Evolutionary conservation across 2,113 vertebrate species (phyloP).

Genomic region (Balaeniceps rex): DNA sequence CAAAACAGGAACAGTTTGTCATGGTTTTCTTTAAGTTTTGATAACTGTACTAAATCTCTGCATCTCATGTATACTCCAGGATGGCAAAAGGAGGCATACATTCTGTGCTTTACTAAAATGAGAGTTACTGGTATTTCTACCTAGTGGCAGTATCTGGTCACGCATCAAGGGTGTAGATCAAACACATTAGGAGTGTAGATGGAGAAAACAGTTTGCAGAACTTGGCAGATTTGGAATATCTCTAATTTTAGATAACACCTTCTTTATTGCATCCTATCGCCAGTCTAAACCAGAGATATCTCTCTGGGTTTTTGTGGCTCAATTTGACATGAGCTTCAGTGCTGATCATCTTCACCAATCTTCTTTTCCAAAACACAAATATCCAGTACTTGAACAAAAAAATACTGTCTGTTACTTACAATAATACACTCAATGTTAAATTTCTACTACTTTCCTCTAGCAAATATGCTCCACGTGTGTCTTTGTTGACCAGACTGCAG

Average conservation of each 20-base stretch:
- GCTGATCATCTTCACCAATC: not conserved
- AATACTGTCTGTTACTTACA: not conserved
- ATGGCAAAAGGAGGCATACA: not conserved
- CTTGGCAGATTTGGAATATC: not conserved
- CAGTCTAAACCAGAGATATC: not conserved
- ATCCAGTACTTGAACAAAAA: not conserved
- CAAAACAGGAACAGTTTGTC: conserved; percentile 16
- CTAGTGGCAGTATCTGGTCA: not conserved
- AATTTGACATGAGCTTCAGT: not conserved
- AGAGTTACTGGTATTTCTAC: not conserved
- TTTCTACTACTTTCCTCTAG: not conserved
- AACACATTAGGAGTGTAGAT: not conserved
- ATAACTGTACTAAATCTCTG: not conserved
- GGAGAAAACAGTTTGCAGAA: not conserved
- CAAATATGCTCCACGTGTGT: accelerated
- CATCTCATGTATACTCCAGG: not conserved
- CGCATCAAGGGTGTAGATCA: not conserved
- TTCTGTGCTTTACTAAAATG: not conserved
- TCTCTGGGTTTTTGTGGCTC: not conserved
- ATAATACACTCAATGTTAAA: not conserved
- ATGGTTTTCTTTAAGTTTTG: not conserved
- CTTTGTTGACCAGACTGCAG: not conserved
- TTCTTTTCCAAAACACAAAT: not conserved
- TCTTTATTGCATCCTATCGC: not conserved
- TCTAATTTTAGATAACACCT: not conserved